Evolutionary conservation across 2,797 vertebrate genomes (phyloP).

Genomic region (Falco naumanni): DNA sequence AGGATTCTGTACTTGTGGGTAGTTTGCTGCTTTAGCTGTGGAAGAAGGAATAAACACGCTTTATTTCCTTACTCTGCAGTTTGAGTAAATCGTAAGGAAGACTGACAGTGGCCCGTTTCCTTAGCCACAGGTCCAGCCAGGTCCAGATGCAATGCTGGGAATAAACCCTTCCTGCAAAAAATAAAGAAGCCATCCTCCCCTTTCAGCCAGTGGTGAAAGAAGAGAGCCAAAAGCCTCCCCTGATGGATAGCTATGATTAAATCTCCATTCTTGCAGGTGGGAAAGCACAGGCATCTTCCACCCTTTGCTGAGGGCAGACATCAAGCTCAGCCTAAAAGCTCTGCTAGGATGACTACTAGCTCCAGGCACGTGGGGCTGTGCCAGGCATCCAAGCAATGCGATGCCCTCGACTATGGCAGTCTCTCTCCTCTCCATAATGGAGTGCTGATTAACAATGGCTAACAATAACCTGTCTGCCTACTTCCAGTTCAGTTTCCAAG

Average conservation of each 20-base stretch:
- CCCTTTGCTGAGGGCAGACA: not conserved
- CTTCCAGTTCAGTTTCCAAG: not conserved
- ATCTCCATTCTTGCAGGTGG: not conserved
- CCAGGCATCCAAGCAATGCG: not conserved
- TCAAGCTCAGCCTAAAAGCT: not conserved
- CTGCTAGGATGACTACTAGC: not conserved
- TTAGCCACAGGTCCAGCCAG: not conserved
- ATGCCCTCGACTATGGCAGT: rapidly evolving
- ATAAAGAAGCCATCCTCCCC: not conserved
- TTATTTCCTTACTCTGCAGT: not conserved
- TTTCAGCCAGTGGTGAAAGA: not conserved
- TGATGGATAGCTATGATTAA: not conserved
- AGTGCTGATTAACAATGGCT: not conserved
- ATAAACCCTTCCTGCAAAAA: not conserved
- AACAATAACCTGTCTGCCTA: not conserved
- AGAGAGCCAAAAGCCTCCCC: not conserved
- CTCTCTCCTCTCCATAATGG: not conserved
- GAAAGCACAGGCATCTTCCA: not conserved
- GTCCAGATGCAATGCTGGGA: not conserved
- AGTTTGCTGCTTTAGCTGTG: not conserved
- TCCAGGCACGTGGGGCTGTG: rapidly evolving
- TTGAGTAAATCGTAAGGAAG: not conserved
- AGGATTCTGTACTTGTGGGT: not conserved
- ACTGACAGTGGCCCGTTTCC: not conserved
- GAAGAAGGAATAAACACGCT: not conserved